phyloP scores from a whole-genome alignment of 2,888 invertebrate species.

The Podotricha telesiphe region DNA sequence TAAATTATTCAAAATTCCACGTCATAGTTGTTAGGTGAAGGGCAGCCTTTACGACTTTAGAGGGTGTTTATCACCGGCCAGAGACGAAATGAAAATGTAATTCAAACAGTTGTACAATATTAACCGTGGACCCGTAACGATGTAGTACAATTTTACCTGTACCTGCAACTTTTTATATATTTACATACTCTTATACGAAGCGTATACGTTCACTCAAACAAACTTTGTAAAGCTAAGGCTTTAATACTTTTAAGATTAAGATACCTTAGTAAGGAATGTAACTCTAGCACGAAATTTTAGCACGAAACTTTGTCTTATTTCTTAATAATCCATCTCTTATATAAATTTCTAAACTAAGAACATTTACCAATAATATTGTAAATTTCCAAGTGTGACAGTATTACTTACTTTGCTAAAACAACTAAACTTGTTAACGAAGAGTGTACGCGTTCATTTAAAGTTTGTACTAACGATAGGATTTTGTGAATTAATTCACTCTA shows the following conservation, averaged over 20 bases:
- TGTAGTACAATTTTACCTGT: neutral
- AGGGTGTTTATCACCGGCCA: neutral
- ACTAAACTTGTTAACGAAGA: too few species aligned
- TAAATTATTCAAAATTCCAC: neutral
- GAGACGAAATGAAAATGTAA: conserved; percentile 4
- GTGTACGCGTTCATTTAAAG: neutral
- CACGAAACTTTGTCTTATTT: too few species aligned
- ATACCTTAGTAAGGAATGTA: neutral
- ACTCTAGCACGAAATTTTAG: too few species aligned
- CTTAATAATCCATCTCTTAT: too few species aligned
- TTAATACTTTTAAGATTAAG: neutral
- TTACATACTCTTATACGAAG: neutral
- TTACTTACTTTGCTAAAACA: too few species aligned
- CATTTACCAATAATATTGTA: too few species aligned
- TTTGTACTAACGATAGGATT: neutral
- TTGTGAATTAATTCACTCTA: too few species aligned
- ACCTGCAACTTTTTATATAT: neutral
- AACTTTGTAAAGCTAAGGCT: neutral
- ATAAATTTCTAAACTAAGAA: too few species aligned
- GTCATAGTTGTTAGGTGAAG: neutral
- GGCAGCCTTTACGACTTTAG: neutral
- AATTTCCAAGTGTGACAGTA: too few species aligned
- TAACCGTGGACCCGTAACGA: neutral
- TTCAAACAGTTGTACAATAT: neutral
- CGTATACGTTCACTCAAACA: neutral